Conservation (phyloP, 2,888 invertebrate genomes). For the Autographa pulchrina region DNA sequence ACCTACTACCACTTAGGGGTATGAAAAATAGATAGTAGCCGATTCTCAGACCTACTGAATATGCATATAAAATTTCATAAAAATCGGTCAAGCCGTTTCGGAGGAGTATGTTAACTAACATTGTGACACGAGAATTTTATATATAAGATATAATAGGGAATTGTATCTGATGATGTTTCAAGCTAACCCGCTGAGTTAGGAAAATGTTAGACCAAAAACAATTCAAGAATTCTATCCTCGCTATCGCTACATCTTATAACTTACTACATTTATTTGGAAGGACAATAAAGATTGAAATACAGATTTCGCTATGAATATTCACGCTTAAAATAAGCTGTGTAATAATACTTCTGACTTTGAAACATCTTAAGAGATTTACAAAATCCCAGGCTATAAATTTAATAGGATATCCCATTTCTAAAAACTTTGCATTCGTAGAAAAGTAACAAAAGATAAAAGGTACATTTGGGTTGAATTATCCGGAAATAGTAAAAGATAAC, state of each 20-base stretch:
- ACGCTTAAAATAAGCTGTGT: constrained; percentile 32
- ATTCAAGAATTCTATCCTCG: no score
- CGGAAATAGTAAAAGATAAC: neutral
- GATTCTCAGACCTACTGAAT: no score
- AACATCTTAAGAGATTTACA: constrained; percentile 4
- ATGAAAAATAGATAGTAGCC: no score
- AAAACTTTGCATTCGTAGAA: constrained; percentile 8
- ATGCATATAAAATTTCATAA: no score
- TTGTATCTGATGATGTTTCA: no score
- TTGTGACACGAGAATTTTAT: no score
- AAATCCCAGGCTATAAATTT: neutral
- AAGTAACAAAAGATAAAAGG: neutral
- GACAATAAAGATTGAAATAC: constrained; percentile 50
- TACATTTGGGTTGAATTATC: neutral
- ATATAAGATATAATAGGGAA: no score
- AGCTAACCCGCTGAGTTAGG: no score
- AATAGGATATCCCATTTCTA: neutral
- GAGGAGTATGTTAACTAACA: no score
- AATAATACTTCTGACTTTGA: constrained; percentile 10
- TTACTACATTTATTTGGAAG: constrained; percentile 43
- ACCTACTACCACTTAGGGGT: no score
- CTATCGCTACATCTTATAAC: constrained; percentile 28
- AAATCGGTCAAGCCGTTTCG: no score
- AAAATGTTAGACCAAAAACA: no score
- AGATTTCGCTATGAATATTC: constrained; percentile 53